Percentiles rank a stretch among this genome's conserved stretches.
Conservation (phyloP, 2,797 vertebrate genomes). For the Varecia variegata region DNA sequence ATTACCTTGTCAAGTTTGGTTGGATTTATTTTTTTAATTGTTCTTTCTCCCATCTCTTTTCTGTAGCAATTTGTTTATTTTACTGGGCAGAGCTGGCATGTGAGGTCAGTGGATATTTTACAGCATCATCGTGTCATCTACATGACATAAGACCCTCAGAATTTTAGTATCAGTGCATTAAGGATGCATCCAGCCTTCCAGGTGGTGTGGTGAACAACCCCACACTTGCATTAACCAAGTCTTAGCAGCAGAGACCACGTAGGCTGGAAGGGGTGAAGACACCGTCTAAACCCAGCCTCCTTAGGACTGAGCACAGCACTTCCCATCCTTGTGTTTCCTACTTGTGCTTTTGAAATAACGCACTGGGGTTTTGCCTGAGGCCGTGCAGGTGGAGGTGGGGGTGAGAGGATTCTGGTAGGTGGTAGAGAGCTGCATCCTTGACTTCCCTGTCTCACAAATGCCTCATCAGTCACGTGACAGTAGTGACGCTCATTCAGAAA, state of each 20-base stretch:
- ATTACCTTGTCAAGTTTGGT: background rate
- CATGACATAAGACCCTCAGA: background rate
- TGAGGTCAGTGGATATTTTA: conserved; percentile 72
- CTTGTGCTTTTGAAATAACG: conserved; percentile 4
- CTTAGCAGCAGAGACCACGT: background rate
- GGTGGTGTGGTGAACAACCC: conserved; percentile 11
- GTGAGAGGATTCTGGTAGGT: background rate
- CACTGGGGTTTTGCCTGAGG: background rate
- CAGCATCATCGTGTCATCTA: background rate
- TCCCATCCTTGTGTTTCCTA: background rate
- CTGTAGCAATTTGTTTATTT: conserved; percentile 42
- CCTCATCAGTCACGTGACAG: background rate
- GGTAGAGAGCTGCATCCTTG: background rate
- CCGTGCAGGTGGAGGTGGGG: background rate
- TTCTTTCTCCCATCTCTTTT: conserved; percentile 57
- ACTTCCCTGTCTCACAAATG: background rate
- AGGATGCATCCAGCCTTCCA: conserved; percentile 48
- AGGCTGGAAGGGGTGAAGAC: background rate
- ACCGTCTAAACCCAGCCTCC: background rate
- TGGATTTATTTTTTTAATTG: conserved; percentile 49
- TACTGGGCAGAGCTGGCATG: conserved; percentile 38
- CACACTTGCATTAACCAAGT: background rate
- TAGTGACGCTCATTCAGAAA: background rate
- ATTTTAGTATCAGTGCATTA: background rate
- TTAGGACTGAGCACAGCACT: background rate